A percentile compares a stretch with the other conserved stretches of the same genome.
phyloP scores from a whole-genome alignment of 2,113 vertebrate species.

The Mormyrus lacerda region DNA sequence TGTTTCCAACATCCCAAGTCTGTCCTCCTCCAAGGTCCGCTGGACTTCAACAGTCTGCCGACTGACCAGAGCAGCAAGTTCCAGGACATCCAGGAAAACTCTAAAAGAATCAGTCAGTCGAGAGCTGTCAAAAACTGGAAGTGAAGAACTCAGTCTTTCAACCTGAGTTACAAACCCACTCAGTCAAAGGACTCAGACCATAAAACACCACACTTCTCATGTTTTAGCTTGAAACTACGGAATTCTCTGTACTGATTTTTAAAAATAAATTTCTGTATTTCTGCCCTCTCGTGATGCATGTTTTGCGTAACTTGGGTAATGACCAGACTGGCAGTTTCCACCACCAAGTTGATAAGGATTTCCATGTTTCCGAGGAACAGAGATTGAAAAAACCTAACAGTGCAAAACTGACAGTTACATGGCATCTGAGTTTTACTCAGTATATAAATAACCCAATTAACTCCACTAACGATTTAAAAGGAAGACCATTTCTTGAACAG shows the following conservation, averaged over 20 bases:
- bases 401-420: neutral
- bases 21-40: constrained; percentile 48
- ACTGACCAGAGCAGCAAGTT: constrained; percentile 60
- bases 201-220: neutral
- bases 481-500: neutral
- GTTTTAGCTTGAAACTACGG: neutral
- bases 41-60: constrained; percentile 59
- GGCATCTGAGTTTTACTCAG: neutral
- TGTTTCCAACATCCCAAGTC: constrained; percentile 40
- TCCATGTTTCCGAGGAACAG: neutral
- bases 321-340: neutral
- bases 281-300: neutral
- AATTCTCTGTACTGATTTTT: neutral
- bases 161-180: neutral
- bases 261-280: neutral
- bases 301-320: neutral
- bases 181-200: too few relatives aligned
- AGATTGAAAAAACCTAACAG: neutral
- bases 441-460: neutral
- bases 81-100: constrained; percentile 46
- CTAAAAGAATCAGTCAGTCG: constrained; percentile 36
- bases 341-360: neutral
- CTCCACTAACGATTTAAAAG: neutral
- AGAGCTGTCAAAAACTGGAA: neutral
- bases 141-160: neutral